Evolutionary conservation across 2,113 vertebrate genomes (phyloP).

Genomic region (Odocoileus virginianus): DNA sequence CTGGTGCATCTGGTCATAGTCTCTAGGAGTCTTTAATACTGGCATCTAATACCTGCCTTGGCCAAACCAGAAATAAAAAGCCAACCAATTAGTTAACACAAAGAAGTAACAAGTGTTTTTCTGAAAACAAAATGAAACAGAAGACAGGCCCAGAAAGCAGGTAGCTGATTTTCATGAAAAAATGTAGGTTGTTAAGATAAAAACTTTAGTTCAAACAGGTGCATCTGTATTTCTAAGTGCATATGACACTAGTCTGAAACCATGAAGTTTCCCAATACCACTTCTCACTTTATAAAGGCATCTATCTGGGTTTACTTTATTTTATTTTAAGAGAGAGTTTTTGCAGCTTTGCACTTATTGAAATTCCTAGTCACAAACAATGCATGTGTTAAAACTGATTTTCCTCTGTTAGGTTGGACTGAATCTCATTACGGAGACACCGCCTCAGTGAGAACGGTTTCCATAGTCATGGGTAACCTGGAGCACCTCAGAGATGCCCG

Average conservation of each 20-base stretch:
- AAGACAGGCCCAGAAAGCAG: not conserved
- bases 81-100: not conserved
- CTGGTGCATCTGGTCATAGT: not conserved
- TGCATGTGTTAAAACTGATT: not conserved
- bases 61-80: not conserved
- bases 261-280: not conserved
- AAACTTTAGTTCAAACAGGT: not conserved
- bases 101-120: not conserved
- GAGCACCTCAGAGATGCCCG: not conserved
- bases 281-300: not conserved
- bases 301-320: not conserved
- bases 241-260: not conserved
- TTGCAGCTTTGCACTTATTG: not conserved
- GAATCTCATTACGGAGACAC: constrained; percentile 15
- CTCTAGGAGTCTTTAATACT: not conserved
- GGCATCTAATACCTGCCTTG: not conserved
- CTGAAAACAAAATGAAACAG: not conserved
- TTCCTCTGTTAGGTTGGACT: constrained; percentile 1
- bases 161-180: not conserved
- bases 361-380: constrained; percentile 14
- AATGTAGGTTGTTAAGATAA: not conserved
- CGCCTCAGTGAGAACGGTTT: not conserved
- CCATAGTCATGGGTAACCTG: not conserved
- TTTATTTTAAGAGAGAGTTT: not conserved
- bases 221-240: rapidly evolving